Evolutionary conservation across 2,113 vertebrate species (phyloP), one percentile per base, ranked within the genome.

Genomic region (Tetraodon nigroviridis): DNA sequence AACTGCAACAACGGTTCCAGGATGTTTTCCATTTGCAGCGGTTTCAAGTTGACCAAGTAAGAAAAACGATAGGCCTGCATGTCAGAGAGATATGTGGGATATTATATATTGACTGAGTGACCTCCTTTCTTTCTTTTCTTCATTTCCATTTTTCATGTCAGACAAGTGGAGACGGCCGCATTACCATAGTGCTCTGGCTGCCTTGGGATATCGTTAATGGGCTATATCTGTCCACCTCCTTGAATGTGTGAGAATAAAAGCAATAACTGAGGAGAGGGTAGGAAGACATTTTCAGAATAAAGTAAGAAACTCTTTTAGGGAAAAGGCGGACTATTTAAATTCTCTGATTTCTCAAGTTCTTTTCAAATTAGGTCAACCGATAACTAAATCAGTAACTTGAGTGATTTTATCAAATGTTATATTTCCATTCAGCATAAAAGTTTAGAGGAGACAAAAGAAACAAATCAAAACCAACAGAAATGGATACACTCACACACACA

Each of bases 1-100:
- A 60, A 84, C 75, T 80, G 78, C 76, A 78, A 78, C 58, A 78
- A 41, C 56, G 49, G 40, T 71, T 40, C 64, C 51, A 37, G 11
- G 32, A 37, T 22, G 32, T 37, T 22, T 57, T 32, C 19, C 24
- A 40, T 42, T 57, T 52, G 53, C 61, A 62, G 67, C 51, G 19
- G 40, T 50, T 69, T 40, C 54, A 70, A 49, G 24, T 49, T 67
- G 46, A 61, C 24, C 13, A 16, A 63, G 59, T 49, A 68, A 49
- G 51, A 54, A 40, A 63, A 52, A 27, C 64, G n/a, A 61, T 64
- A 48, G 41, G 52, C 24, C 49, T 14, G 4, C 13, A 21, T 21
- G 50, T 47, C 45, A 57, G 17, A 56, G 45, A 60, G 15, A 37
- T 15, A 45, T 44, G 17, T 21, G 21, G 1, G 2, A 18, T 37